A percentile compares a stretch with the other conserved stretches of the same genome.
phyloP scores from a whole-genome alignment of 2,888 invertebrate genomes.

The Geophilus truncorum region DNA sequence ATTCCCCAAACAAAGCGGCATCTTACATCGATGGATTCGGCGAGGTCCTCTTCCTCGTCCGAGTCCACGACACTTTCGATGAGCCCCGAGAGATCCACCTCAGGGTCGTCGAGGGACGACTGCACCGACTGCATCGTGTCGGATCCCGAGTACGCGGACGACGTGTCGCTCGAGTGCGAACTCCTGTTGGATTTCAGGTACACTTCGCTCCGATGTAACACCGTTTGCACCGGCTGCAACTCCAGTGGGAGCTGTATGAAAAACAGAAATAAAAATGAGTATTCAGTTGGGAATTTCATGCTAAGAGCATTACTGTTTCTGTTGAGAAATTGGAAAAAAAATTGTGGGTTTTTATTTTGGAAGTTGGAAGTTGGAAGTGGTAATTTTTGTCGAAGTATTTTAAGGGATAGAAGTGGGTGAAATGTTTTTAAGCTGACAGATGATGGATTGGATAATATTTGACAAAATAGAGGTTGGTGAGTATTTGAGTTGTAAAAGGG shows the following conservation, averaged over 20 bases:
- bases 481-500: too few species aligned
- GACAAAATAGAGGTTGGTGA: too few species aligned
- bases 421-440: too few species aligned
- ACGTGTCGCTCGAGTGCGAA: conserved; percentile 87
- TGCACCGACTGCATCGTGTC: conserved; percentile 93
- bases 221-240: conserved; percentile 36
- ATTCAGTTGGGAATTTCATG: too few species aligned
- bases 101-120: conserved; percentile 56
- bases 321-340: too few species aligned
- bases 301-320: too few species aligned
- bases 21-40: conserved; percentile 54
- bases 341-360: too few species aligned
- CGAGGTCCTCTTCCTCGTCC: conserved; percentile 89
- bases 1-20: too few species aligned
- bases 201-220: conserved; percentile 54
- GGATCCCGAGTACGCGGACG: conserved; percentile 92
- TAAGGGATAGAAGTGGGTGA: too few species aligned
- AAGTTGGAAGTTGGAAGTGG: too few species aligned
- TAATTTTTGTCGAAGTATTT: too few species aligned
- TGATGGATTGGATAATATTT: too few species aligned
- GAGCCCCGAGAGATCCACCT: conserved; percentile 87
- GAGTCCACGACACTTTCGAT: conserved; percentile 94
- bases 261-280: background rate
- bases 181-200: conserved; percentile 77
- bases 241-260: conserved; percentile 33